These are phyloP conservation scores for Alouatta palliata DNA, from an alignment of 2,113 vertebrate species.

Conservation along the genomic window DNA sequence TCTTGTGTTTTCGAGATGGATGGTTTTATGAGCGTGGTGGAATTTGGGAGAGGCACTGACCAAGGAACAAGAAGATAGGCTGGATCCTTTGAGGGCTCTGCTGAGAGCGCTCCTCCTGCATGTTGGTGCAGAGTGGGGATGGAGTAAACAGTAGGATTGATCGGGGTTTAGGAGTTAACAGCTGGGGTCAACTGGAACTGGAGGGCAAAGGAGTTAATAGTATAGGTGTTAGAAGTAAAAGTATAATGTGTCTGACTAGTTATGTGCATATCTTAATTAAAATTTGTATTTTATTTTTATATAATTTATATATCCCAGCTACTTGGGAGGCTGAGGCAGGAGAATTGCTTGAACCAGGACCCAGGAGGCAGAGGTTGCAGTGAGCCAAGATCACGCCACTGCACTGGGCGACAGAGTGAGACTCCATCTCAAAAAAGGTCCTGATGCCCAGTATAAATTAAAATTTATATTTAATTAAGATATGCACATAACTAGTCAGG, in stretches of 20 bases:
- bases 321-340: too few relatives aligned
- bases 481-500: too few relatives aligned
- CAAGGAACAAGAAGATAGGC: neutral
- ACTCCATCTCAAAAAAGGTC: too few relatives aligned
- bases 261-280: neutral
- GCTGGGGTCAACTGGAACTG: neutral
- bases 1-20: conserved; percentile 29
- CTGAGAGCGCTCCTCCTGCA: neutral
- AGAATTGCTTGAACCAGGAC: too few relatives aligned
- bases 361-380: too few relatives aligned
- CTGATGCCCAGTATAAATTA: too few relatives aligned
- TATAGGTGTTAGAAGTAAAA: conserved; percentile 9
- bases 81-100: neutral
- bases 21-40: neutral
- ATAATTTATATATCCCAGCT: too few relatives aligned
- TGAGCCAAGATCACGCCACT: too few relatives aligned
- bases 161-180: conserved; percentile 3
- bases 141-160: conserved; percentile 5
- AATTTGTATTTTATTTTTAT: too few relatives aligned
- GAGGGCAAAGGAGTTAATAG: neutral
- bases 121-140: neutral
- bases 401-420: too few relatives aligned
- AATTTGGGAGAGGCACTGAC: neutral
- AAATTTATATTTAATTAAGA: too few relatives aligned
- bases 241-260: neutral